Base-by-base conservation (phyloP, 2,888 invertebrate genomes). In the Dolichopus griseipennis region DNA sequence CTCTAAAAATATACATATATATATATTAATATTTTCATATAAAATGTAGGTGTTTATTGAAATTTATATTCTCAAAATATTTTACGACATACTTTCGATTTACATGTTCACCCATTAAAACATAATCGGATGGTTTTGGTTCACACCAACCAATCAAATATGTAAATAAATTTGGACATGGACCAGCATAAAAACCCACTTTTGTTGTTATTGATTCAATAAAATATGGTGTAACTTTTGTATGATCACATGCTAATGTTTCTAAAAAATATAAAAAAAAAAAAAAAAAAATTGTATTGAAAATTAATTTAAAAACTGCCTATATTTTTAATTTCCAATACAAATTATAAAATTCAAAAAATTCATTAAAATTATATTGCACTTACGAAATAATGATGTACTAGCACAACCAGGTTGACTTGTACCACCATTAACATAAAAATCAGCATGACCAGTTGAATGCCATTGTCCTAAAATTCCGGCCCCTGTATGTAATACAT, bases 381-480 rank as follows among this genome's bases (percentile, higher is more conserved):
- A 75, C 88, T 88, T 85, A 92, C 92, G 90, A 75, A 92, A 91
- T 65, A 93, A 84, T 0, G 92, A 92, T 70, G 90, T 86, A 69
- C 91, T 90, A 4, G 90, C 89, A 77, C 93, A 93, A 70, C 92
- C 93, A 0, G 93, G 93, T 75, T 93, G 93, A 76, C 92, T 91
- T 43, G 92, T 92, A 33, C 93, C 82, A 0, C 93, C 93, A 75
- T 93, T 93, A 66, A 93, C 90, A 79, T 93, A 93, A 79, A 92
- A 93, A 78, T 93, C 93, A 0, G 91, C 93, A 77, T 93, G 93
- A 0, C 93, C 93, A 72, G 89, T 92, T 0, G 92, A 92, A 4
- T 93, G 92, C 92, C 93, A 93, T 76, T 93, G 93, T 0, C 93
- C 93, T 34, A 93, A 83, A 72, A 93, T 91, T 0, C 93, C 93